Conservation (phyloP, 2,888 invertebrate species). For the Pollenia griseotomentosa region DNA sequence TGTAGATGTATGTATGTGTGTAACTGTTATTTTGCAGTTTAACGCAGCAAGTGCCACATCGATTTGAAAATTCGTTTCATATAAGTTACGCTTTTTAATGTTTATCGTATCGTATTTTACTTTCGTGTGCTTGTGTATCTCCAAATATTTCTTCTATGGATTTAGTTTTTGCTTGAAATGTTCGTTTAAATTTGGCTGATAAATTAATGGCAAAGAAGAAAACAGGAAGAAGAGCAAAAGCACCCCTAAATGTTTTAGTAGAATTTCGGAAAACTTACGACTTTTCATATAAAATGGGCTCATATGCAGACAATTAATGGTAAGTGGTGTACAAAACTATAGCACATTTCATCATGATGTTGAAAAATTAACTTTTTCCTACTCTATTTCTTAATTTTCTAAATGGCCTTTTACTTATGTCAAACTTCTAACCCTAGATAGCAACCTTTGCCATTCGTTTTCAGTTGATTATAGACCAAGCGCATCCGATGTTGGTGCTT, state of each 20-base stretch:
- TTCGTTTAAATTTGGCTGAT: conserved; percentile 60
- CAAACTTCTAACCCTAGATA: too few species aligned
- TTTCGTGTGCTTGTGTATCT: conserved; percentile 50
- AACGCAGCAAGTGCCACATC: conserved; percentile 73
- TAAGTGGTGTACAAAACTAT: conserved; percentile 30
- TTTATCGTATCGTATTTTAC: conserved; percentile 58
- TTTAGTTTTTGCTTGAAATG: conserved; percentile 54
- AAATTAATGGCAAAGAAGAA: conserved; percentile 60
- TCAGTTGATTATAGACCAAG: too few species aligned
- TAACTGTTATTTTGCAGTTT: conserved; percentile 53
- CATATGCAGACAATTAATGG: conserved; percentile 72
- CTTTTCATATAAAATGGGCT: conserved; percentile 68
- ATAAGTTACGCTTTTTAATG: conserved; percentile 72
- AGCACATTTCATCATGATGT: neutral
- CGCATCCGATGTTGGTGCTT: too few species aligned
- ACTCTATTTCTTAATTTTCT: too few species aligned
- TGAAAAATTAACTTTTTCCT: too few species aligned
- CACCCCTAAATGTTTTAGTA: conserved; percentile 68
- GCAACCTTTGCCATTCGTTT: too few species aligned
- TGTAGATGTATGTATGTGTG: neutral
- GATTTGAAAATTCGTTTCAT: conserved; percentile 73
- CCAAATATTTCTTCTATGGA: conserved; percentile 34
- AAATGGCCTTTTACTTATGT: too few species aligned
- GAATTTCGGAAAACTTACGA: conserved; percentile 57
- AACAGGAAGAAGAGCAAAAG: conserved; percentile 55